These are phyloP conservation scores for Odontesthes bonariensis DNA, from an alignment of 2,113 vertebrate genomes.

Conservation along the genomic window DNA sequence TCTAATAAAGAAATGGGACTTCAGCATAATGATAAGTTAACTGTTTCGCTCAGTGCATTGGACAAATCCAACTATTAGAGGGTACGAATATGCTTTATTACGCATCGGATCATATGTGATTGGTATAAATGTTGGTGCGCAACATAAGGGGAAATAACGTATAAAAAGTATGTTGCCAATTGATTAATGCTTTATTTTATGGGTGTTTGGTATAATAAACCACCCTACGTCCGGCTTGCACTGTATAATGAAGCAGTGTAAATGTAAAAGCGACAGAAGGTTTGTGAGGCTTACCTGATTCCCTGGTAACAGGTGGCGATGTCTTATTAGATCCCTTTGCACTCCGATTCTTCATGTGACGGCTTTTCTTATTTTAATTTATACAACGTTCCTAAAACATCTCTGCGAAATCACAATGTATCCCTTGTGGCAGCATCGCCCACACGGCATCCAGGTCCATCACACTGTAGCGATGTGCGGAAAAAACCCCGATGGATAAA, in stretches of 20 bases:
- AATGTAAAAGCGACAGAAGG: conserved; percentile 28
- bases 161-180: conserved; percentile 52
- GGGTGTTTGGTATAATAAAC: conserved; percentile 30
- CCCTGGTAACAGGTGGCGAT: conserved; percentile 83
- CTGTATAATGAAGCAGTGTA: background rate
- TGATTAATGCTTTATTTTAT: conserved; percentile 29
- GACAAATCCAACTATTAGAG: conserved; percentile 25
- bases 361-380: conserved; percentile 53
- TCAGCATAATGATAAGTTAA: conserved; percentile 29
- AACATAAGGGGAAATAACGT: conserved; percentile 25
- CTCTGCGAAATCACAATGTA: conserved; percentile 75
- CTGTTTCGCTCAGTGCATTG: conserved; percentile 28
- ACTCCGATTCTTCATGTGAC: conserved; percentile 51
- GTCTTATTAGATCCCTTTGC: conserved; percentile 60
- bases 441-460: conserved; percentile 78
- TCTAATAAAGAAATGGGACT: conserved; percentile 12
- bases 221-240: conserved; percentile 37
- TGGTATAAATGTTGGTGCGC: conserved; percentile 37
- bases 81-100: conserved; percentile 34
- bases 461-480: conserved; percentile 57
- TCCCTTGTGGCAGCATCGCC: conserved; percentile 80
- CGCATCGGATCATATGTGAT: conserved; percentile 30
- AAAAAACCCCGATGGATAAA: conserved; percentile 24
- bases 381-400: conserved; percentile 73
- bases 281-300: conserved; percentile 76